Conservation (phyloP, 2,888 invertebrate species). For the Lingula anatina region DNA sequence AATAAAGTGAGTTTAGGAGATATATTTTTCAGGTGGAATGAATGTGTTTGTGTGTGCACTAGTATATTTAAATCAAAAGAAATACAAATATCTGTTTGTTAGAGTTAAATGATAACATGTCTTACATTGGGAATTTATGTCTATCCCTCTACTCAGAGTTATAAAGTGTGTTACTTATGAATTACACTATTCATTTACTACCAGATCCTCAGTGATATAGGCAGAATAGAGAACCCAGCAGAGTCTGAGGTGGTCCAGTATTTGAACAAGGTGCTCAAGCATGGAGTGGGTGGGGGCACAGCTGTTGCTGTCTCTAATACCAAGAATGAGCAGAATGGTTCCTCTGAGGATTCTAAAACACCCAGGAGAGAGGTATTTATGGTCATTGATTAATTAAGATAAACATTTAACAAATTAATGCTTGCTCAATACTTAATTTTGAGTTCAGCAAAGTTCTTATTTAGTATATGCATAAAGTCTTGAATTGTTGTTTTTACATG, state of each 20-base stretch:
- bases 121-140: not conserved
- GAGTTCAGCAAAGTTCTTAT: too few relatives aligned
- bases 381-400: too few relatives aligned
- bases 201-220: conserved; percentile 66
- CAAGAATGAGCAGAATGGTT: conserved; percentile 16
- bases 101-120: not conserved
- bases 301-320: conserved; percentile 13
- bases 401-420: too few relatives aligned
- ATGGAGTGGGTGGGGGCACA: conserved; percentile 13
- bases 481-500: too few relatives aligned
- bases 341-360: conserved; percentile 15
- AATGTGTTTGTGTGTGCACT: too few relatives aligned
- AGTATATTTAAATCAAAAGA: too few relatives aligned
- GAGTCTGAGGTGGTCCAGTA: conserved; percentile 84
- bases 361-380: too few relatives aligned
- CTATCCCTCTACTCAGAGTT: not conserved
- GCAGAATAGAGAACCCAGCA: conserved; percentile 58
- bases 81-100: too few relatives aligned
- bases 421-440: too few relatives aligned
- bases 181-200: too few relatives aligned
- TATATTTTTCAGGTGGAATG: not conserved
- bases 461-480: too few relatives aligned
- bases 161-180: not conserved
- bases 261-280: conserved; percentile 60
- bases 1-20: conserved; percentile 55